A percentile compares a stretch with the other conserved stretches of the same genome.
These are phyloP conservation scores for Arctia plantaginis DNA, from an alignment of 2,888 invertebrate genomes.

Conservation along the genomic window DNA sequence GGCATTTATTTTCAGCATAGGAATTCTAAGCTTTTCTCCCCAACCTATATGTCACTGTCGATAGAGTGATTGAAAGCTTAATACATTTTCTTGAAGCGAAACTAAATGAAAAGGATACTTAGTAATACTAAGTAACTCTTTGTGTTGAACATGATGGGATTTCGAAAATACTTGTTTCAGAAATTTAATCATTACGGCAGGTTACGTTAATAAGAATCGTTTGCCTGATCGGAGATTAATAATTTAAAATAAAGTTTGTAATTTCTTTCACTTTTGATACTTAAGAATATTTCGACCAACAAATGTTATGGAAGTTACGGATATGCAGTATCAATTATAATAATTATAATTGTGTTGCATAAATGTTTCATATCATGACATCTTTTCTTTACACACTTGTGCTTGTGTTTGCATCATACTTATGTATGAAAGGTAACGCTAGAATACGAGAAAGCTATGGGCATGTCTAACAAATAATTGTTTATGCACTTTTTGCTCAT, in stretches of 20 bases:
- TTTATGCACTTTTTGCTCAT: not conserved
- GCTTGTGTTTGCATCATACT: not conserved
- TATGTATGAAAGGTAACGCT: not conserved
- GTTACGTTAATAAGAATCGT: not conserved
- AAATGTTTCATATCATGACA: not conserved
- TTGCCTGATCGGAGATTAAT: not conserved
- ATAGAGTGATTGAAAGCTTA: constrained; percentile 28
- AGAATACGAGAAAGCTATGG: too few species aligned
- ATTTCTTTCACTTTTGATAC: not conserved
- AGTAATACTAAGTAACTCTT: not conserved
- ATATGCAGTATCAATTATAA: not conserved
- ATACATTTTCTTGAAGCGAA: constrained; percentile 26
- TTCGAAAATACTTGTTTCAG: not conserved
- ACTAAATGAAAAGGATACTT: constrained; percentile 8
- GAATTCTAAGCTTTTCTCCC: constrained; percentile 37
- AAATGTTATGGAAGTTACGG: not conserved
- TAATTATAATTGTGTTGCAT: too few species aligned
- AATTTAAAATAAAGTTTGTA: not conserved
- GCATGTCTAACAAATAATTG: not conserved
- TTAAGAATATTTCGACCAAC: not conserved
- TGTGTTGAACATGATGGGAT: not conserved
- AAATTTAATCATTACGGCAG: not conserved
- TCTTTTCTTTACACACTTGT: not conserved
- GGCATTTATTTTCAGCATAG: constrained; percentile 35
- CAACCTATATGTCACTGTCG: constrained; percentile 28